phyloP scores from a whole-genome alignment of 2,888 invertebrate species.

The Lucinisca nassula region DNA sequence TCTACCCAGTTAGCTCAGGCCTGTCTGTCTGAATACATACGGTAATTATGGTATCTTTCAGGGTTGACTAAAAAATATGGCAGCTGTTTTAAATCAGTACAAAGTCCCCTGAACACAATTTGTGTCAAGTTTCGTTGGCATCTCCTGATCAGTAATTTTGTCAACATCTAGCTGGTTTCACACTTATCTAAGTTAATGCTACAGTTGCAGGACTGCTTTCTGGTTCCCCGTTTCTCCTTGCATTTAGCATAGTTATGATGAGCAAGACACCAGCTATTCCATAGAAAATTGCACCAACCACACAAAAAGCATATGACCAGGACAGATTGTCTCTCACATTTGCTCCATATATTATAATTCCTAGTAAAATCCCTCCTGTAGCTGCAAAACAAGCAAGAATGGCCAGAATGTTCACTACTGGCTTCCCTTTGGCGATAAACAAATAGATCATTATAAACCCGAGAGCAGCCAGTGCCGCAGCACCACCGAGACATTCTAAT shows the following conservation, averaged over 20 bases:
- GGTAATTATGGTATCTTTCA: too few relatives aligned
- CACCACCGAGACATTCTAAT: background rate
- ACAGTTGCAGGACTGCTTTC: background rate
- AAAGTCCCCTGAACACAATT: too few relatives aligned
- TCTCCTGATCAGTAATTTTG: too few relatives aligned
- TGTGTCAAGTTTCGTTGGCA: too few relatives aligned
- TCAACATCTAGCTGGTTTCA: too few relatives aligned
- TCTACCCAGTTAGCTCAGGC: too few relatives aligned
- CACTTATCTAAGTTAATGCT: too few relatives aligned
- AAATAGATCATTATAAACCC: background rate
- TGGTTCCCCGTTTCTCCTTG: background rate
- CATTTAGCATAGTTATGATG: background rate
- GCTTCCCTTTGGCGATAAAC: background rate
- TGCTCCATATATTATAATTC: background rate
- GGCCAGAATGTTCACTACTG: background rate
- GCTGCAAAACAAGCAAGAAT: background rate
- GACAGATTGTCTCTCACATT: background rate
- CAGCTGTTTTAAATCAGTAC: too few relatives aligned
- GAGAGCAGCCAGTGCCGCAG: background rate
- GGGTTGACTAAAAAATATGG: too few relatives aligned
- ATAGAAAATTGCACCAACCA: background rate
- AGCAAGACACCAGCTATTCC: background rate
- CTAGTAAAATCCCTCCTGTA: background rate
- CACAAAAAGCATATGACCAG: background rate
- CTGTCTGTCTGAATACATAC: too few relatives aligned